Percentiles rank a stretch among this genome's conserved stretches.
These are phyloP conservation scores for Biston stratarius DNA, from an alignment of 2,888 invertebrate species.

Conservation along the genomic window DNA sequence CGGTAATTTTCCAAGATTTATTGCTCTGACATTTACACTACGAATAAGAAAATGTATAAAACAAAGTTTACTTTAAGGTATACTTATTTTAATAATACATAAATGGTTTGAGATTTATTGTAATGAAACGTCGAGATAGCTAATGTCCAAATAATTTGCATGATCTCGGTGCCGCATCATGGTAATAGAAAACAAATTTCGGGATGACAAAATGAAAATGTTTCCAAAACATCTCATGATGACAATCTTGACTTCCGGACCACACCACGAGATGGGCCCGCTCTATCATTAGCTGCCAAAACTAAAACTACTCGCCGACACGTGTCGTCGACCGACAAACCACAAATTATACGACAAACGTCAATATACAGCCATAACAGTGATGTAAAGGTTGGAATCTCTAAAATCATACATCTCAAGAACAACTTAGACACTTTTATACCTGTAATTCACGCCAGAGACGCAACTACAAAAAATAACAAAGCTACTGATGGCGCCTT, in stretches of 20 bases:
- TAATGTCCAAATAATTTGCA: conserved; percentile 48
- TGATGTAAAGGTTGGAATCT: conserved; percentile 51
- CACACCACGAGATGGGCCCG: conserved; percentile 64
- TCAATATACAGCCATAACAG: conserved; percentile 33
- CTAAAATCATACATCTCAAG: conserved; percentile 35
- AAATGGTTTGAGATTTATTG: conserved; percentile 24
- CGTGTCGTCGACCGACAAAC: conserved; percentile 66
- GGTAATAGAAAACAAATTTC: conserved; percentile 62
- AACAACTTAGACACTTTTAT: conserved; percentile 49
- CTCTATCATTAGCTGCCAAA: conserved; percentile 69
- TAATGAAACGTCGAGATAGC: conserved; percentile 22
- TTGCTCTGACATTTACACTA: conserved; percentile 1
- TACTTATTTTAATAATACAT: conserved; percentile 17
- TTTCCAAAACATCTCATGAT: conserved; percentile 65
- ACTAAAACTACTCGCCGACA: conserved; percentile 59
- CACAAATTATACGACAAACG: conserved; percentile 53
- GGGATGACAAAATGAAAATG: conserved; percentile 68
- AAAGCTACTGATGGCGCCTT: conserved; percentile 81
- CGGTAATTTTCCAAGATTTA: conserved; percentile 28
- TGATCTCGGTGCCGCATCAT: conserved; percentile 46
- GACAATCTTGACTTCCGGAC: conserved; percentile 80
- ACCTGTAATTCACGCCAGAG: conserved; percentile 66
- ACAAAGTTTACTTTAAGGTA: neutral
- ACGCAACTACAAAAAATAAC: conserved; percentile 62
- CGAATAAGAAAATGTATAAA: neutral